These are phyloP conservation scores for Polylopha cassiicola DNA, from an alignment of 2,888 invertebrate genomes.

Conservation along the genomic window DNA sequence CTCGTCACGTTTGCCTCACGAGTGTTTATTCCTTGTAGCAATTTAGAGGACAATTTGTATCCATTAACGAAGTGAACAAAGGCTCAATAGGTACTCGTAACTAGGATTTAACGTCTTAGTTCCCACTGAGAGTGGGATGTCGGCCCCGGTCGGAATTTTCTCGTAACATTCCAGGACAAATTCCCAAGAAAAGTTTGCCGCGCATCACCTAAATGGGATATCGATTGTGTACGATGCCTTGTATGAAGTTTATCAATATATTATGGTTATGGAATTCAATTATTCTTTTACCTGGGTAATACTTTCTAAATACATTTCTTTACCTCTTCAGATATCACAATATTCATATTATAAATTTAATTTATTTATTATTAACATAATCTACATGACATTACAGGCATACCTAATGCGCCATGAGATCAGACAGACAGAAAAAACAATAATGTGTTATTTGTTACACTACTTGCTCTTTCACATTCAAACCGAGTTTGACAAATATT, in stretches of 20 bases:
- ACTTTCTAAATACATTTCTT: no score
- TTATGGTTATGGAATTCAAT: conserved; percentile 11
- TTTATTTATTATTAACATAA: no score
- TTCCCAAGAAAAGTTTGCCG: conserved; percentile 58
- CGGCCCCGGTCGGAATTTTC: conserved; percentile 53
- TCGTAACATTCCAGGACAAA: conserved; percentile 64
- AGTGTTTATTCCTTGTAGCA: conserved; percentile 44
- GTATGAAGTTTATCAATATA: conserved; percentile 13
- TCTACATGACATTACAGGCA: no score
- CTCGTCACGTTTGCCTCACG: conserved; percentile 13
- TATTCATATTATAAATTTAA: no score
- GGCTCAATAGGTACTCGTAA: conserved; percentile 59
- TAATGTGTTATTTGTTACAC: no score
- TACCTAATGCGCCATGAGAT: no score
- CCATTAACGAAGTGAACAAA: conserved; percentile 57
- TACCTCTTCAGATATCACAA: no score
- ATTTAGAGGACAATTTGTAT: conserved; percentile 56
- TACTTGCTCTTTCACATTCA: no score
- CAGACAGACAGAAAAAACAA: no score
- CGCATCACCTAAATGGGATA: conserved; percentile 36
- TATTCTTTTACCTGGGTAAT: no score
- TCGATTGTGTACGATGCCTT: conserved; percentile 32
- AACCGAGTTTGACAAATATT: no score
- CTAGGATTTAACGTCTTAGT: conserved; percentile 69
- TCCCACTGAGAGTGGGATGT: conserved; percentile 44